Conservation (phyloP, 1,140 invertebrate species). For the Achatina immaculata region DNA sequence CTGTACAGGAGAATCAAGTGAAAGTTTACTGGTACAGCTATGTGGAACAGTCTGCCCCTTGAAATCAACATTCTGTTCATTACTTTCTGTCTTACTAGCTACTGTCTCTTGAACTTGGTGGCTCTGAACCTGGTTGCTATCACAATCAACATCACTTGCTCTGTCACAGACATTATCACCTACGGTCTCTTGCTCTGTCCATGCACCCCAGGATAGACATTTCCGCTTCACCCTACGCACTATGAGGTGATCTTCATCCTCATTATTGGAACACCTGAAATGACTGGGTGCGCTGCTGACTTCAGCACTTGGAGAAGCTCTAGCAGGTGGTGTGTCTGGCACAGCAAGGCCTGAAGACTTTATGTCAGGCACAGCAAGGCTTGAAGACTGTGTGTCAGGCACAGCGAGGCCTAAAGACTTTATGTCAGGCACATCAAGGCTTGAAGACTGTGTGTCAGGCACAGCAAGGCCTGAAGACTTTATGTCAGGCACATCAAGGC, state of each 20-base stretch:
- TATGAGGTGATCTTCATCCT: constrained; percentile 36
- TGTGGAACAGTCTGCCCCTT: background rate
- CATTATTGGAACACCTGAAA: constrained; percentile 14
- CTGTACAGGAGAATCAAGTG: background rate
- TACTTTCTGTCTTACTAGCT: background rate
- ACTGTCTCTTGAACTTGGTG: background rate
- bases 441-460: background rate
- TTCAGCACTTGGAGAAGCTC: background rate
- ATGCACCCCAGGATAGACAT: constrained; percentile 45
- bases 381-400: no score
- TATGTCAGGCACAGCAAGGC: no score
- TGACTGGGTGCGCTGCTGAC: constrained; percentile 25
- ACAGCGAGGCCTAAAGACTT: no score
- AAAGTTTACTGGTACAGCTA: background rate
- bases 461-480: no score
- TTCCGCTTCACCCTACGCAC: constrained; percentile 43
- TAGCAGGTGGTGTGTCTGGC: background rate
- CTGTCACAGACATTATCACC: background rate
- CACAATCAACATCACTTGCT: background rate
- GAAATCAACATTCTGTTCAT: background rate
- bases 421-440: background rate
- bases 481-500: background rate
- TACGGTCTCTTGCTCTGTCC: constrained; percentile 2
- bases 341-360: background rate
- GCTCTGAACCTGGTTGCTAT: background rate